Base-by-base conservation (phyloP, 2,797 vertebrate species). In the Brachyrhaphis roseni region DNA sequence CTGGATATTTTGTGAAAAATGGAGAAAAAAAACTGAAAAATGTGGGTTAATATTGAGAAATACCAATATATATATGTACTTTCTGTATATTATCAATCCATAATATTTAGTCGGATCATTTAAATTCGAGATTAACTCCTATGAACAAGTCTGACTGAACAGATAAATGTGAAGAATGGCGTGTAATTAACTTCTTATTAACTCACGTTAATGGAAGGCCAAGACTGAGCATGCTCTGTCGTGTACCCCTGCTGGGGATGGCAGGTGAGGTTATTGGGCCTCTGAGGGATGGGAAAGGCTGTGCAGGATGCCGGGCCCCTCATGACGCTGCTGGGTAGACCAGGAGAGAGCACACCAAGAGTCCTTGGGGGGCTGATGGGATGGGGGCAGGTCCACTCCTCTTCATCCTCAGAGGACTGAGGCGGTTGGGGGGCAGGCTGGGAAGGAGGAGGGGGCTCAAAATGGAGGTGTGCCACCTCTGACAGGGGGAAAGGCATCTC, bases 201-300 rank as follows among this genome's bases (percentile, higher is more conserved):
- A 88, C 98, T 98, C 93, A 99, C 98, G 0, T 99, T 99, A 86
- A 99, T 99, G 23, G 98, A 98, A 1, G 98, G 98, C 98, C 98
- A 99, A 92, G 98, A 99, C 96, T 99, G 98, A 55, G 98, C 98
- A 43, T 99, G 98, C 83, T 99, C 98, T 0, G 97, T 95, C 87
- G 97, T 86, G 78, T 98, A 99, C 26, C 97, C 96, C 15, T 96
- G 94, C 84, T 93, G 93, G 0, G 97, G 94, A 84, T 95, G 96
- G 87, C 97, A 96, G 94, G 91, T 96, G 51, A 89, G 94, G 41
- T 94, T 95, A 91, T 95, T 96, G 0, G 97, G 87, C 5, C 96
- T 91, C 80, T 97, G 96, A 0, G 97, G 96, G 88, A 94, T 94
- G 41, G 98, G 98, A 87, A 99, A 99, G 0, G 96, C 97, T 0